These are phyloP conservation scores for Actinopyga echinites DNA, from an alignment of 53 echinoderm and acorn worm species.

Conservation along the genomic window DNA sequence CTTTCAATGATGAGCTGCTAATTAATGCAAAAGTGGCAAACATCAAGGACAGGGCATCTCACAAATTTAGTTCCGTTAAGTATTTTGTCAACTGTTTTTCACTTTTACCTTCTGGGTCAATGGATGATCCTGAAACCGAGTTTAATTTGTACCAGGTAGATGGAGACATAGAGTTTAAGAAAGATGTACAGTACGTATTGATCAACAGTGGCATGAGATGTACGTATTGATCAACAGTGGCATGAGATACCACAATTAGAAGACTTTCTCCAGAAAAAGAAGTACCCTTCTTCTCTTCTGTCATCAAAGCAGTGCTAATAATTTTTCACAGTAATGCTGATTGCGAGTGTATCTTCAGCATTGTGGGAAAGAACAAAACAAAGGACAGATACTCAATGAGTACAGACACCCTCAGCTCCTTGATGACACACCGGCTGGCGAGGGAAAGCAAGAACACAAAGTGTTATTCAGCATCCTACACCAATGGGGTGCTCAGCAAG, in stretches of 20 bases:
- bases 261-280: too few relatives aligned
- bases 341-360: constrained; percentile 39
- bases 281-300: constrained; percentile 14
- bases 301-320: constrained; percentile 17
- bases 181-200: constrained; percentile 4
- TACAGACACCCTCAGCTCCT: constrained; percentile 7
- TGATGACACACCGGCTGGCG: constrained; percentile 39
- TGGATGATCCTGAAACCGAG: constrained; percentile 50
- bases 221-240: constrained; percentile 44
- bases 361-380: constrained; percentile 36
- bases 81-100: constrained; percentile 51
- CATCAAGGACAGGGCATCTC: constrained; percentile 29
- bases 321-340: constrained; percentile 48
- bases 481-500: not conserved
- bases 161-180: not conserved
- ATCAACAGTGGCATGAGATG: constrained; percentile 45
- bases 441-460: not conserved
- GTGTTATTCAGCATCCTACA: constrained; percentile 5
- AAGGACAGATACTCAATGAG: constrained; percentile 20
- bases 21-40: constrained; percentile 41
- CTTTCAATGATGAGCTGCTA: constrained; percentile 54
- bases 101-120: constrained; percentile 28
- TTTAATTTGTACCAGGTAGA: constrained; percentile 50
- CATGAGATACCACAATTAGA: constrained; percentile 15
- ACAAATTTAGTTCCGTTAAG: constrained; percentile 48